Evolutionary conservation across 2,888 invertebrate genomes (phyloP).

Genomic region (Clanis bilineata): DNA sequence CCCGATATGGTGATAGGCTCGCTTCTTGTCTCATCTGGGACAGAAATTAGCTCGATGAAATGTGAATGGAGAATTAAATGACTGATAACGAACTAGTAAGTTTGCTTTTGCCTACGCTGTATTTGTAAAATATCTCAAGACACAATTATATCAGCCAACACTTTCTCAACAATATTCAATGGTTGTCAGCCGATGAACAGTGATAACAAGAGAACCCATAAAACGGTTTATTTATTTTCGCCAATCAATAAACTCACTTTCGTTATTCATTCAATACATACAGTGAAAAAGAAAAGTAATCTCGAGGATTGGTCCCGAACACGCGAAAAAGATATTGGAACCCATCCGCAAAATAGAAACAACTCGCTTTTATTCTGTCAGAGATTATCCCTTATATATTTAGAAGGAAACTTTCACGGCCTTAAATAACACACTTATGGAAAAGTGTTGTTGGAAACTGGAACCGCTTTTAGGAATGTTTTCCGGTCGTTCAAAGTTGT

Average conservation of each 20-base stretch:
- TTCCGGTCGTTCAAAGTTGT: not conserved
- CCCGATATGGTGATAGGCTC: too few relatives aligned
- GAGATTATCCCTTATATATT: constrained; percentile 50
- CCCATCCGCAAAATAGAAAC: constrained; percentile 57
- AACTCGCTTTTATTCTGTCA: constrained; percentile 51
- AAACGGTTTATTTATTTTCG: constrained; percentile 51
- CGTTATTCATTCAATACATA: constrained; percentile 59
- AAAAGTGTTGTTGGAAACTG: constrained; percentile 14
- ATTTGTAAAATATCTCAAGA: not conserved
- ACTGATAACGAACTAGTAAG: too few relatives aligned
- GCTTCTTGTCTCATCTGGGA: too few relatives aligned
- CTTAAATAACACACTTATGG: constrained; percentile 18
- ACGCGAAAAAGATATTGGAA: constrained; percentile 68
- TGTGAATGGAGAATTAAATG: too few relatives aligned
- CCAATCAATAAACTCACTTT: constrained; percentile 59
- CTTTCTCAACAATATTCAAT: constrained; percentile 2
- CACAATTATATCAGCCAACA: not conserved
- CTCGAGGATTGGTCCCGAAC: constrained; percentile 59
- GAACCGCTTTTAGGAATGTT: not conserved
- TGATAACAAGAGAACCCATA: constrained; percentile 27
- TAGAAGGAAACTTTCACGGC: constrained; percentile 40
- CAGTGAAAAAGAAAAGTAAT: constrained; percentile 60
- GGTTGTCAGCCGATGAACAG: constrained; percentile 14
- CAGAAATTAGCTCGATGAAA: too few relatives aligned
- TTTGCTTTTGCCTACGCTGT: too few relatives aligned